Conservation (phyloP, 2,113 vertebrate species). For the Phaetusa simplex region DNA sequence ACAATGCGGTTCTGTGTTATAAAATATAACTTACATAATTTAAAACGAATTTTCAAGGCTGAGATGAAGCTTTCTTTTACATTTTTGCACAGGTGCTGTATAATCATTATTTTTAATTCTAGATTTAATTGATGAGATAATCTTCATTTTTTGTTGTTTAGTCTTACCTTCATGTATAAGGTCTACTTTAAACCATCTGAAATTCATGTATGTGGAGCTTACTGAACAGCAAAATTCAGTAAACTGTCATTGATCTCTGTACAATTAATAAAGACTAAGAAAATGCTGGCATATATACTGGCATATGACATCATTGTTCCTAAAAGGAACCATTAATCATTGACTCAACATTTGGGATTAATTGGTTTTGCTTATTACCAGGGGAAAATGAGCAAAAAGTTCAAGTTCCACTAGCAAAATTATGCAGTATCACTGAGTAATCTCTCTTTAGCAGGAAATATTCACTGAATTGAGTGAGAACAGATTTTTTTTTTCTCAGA, state of each 20-base stretch:
- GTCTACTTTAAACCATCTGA: background rate
- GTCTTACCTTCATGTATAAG: background rate
- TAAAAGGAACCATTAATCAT: background rate
- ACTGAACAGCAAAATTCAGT: background rate
- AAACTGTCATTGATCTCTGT: background rate
- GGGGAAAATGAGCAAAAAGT: background rate
- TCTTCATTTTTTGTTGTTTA: background rate
- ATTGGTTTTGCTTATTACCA: background rate
- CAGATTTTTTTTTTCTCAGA: background rate
- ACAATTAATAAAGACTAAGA: background rate
- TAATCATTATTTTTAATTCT: background rate
- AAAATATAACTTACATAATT: background rate
- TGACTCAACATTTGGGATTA: background rate
- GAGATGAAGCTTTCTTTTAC: background rate
- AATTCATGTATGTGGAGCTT: background rate
- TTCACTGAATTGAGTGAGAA: background rate
- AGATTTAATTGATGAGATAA: background rate
- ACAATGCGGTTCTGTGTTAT: background rate
- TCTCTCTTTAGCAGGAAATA: background rate
- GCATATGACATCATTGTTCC: background rate
- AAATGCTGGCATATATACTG: background rate
- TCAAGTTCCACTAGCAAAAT: background rate
- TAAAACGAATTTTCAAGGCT: background rate
- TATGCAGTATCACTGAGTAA: background rate
- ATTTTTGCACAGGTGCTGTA: background rate